Percentiles rank a stretch among this genome's conserved stretches.
Conservation (phyloP, 2,113 vertebrate genomes). For the Corynorhinus townsendii region DNA sequence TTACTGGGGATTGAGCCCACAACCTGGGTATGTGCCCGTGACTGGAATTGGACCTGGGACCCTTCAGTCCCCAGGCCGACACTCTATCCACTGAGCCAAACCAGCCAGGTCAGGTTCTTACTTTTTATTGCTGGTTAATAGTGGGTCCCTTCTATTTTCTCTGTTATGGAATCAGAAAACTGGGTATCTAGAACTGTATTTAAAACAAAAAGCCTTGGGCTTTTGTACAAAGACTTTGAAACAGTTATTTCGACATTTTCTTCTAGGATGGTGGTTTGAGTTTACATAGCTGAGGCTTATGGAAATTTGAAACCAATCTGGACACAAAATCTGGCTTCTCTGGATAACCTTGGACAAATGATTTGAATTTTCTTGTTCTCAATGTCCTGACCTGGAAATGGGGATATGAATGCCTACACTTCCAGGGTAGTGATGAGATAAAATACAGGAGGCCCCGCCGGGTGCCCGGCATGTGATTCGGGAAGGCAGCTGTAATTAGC, state of each 20-base stretch:
- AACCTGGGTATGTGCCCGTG: too few relatives aligned
- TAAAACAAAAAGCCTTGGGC: background rate
- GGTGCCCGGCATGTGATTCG: background rate
- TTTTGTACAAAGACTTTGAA: background rate
- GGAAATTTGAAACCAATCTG: background rate
- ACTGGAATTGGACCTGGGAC: too few relatives aligned
- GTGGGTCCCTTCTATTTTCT: background rate
- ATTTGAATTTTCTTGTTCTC: background rate
- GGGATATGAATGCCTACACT: background rate
- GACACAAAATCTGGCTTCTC: background rate
- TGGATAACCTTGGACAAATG: background rate
- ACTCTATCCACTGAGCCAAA: too few relatives aligned
- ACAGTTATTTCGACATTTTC: background rate
- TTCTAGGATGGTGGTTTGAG: background rate
- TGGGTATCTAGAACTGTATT: background rate
- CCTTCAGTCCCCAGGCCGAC: too few relatives aligned
- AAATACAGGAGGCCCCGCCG: background rate
- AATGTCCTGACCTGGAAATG: background rate
- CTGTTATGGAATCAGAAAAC: background rate
- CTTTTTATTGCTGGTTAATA: background rate
- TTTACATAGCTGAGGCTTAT: background rate
- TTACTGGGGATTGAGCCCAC: too few relatives aligned
- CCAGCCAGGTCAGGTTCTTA: background rate
- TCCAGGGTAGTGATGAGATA: background rate
- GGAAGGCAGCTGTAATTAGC: background rate